Evolutionary conservation across 2,113 vertebrate genomes (phyloP).

Genomic region (Dromaius novaehollandiae): DNA sequence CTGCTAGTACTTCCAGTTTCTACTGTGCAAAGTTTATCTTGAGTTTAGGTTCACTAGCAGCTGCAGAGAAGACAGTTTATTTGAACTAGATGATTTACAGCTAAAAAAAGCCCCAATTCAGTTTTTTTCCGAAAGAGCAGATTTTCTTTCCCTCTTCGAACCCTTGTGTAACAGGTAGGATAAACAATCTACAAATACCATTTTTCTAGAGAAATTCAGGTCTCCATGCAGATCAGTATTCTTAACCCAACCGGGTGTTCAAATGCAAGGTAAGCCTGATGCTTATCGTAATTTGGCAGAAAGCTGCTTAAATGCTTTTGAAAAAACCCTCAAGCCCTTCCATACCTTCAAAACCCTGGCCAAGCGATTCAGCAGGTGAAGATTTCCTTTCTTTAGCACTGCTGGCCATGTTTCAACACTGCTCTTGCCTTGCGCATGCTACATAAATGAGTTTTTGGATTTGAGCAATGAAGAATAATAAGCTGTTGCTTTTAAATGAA

Average conservation of each 20-base stretch:
- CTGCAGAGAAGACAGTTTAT: background rate
- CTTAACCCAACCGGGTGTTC: background rate
- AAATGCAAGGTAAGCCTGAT: background rate
- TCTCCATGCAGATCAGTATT: background rate
- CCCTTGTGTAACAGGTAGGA: background rate
- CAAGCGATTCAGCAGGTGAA: background rate
- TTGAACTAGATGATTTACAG: background rate
- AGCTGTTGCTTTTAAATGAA: background rate
- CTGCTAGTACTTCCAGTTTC: background rate
- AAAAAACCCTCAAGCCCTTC: background rate
- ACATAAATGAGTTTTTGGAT: background rate
- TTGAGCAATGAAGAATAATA: background rate
- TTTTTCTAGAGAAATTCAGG: background rate
- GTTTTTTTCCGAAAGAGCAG: background rate
- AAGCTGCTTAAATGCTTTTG: background rate
- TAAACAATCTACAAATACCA: background rate
- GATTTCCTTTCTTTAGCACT: background rate
- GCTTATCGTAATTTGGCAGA: background rate
- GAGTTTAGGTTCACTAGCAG: background rate
- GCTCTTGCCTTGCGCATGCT: background rate
- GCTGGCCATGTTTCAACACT: background rate
- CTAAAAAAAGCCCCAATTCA: background rate
- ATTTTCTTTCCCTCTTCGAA: too few species aligned
- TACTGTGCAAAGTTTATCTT: accelerated
- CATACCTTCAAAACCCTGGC: background rate